These are phyloP conservation scores for Oreochromis niloticus DNA, from an alignment of 2,113 vertebrate species.

Conservation along the genomic window DNA sequence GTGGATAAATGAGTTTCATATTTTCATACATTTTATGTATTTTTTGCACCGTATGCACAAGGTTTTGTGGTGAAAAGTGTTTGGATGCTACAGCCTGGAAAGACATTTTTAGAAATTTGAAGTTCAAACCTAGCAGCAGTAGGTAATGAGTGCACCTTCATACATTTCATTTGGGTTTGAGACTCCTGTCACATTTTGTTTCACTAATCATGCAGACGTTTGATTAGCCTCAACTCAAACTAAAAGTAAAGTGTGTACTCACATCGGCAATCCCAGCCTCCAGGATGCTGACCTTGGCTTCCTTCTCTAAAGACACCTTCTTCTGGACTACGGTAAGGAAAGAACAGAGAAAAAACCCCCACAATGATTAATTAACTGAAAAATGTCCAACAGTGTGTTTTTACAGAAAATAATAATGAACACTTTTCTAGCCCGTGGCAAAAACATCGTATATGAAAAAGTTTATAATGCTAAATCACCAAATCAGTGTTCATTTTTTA, in stretches of 20 bases:
- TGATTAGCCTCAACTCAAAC: background rate
- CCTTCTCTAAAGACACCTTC: constrained; percentile 80
- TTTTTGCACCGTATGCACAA: rapidly evolving
- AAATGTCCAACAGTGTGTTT: background rate
- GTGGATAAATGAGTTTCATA: background rate
- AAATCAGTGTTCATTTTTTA: background rate
- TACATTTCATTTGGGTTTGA: background rate
- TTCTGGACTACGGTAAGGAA: constrained; percentile 67
- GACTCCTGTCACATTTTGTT: background rate
- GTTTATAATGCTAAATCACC: background rate
- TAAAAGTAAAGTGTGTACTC: constrained; percentile 49
- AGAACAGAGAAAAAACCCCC: background rate
- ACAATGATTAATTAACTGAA: background rate
- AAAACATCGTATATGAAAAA: background rate
- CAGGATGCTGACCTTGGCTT: constrained; percentile 81
- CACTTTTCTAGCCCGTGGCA: background rate
- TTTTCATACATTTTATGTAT: background rate
- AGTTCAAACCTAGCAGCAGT: background rate
- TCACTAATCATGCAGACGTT: background rate
- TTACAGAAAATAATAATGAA: background rate
- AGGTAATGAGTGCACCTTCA: background rate
- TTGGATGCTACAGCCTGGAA: background rate
- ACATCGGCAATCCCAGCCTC: constrained; percentile 84
- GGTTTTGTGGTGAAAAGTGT: background rate
- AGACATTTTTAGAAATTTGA: background rate